phyloP scores from a whole-genome alignment of 2,113 vertebrate species.

The Nycticorax nycticorax region DNA sequence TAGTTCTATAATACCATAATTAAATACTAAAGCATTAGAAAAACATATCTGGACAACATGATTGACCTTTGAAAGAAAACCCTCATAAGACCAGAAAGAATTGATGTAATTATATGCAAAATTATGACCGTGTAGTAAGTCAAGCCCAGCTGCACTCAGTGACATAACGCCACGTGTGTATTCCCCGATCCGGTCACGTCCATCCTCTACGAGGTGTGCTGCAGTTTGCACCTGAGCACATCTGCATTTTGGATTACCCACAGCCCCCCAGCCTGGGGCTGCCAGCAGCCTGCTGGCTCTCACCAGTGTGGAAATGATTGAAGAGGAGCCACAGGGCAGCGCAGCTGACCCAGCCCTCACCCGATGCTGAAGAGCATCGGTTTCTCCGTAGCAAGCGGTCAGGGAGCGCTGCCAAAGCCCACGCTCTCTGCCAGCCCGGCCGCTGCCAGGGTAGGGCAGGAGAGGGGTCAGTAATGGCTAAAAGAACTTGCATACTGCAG shows the following conservation, averaged over 20 bases:
- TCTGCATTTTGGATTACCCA: not conserved
- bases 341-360: not conserved
- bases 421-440: not conserved
- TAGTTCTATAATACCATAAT: not conserved
- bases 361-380: fast-evolving
- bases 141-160: not conserved
- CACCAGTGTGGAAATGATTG: not conserved
- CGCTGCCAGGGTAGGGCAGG: not conserved
- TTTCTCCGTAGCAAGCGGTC: fast-evolving
- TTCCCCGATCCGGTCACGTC: not conserved
- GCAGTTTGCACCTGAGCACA: not conserved
- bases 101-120: not conserved
- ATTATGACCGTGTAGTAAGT: not conserved
- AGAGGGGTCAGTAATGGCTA: not conserved
- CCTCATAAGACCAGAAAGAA: not conserved
- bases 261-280: fast-evolving
- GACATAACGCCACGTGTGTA: not conserved
- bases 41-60: not conserved
- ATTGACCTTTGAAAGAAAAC: not conserved
- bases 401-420: not conserved
- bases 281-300: not conserved
- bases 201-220: fast-evolving
- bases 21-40: not conserved
- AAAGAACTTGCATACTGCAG: not conserved
- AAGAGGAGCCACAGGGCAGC: not conserved